Base-by-base conservation (phyloP, 37 sponge, comb jelly and placozoan genomes). In the Diacarnus erythraeanus region DNA sequence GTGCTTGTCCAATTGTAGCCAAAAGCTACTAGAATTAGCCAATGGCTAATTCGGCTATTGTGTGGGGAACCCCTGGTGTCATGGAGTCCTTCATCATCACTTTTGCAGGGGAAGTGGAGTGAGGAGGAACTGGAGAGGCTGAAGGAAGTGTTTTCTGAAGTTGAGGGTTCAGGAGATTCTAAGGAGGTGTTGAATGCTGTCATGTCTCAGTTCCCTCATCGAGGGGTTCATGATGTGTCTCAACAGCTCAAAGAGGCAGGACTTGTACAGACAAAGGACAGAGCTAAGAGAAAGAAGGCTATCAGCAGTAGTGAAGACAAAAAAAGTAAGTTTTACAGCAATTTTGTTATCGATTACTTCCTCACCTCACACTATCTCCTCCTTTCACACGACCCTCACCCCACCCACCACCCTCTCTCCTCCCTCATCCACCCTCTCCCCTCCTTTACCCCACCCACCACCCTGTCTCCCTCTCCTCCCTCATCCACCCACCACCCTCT, bases 61-160 rank as follows among this genome's bases (percentile, higher is more conserved):
- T n/a, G n/a, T n/a, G n/a, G n/a, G 3, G 42, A 2, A 29, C 21
- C 15, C 2, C 47, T 35, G 36, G 42, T 5, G 4, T 3, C 40
- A 29, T 3, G 25, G 30, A 9, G 36, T 42, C 38, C 6, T 40
- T 72, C 47, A 15, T 3, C 25, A 47, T 18, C 57, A 38, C 4
- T 20, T 57, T 25, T 72, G 0, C 54, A 84, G 88, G 83, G 64
- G 42, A 73, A 37, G 69, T 88, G 88, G 88, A 63, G 72, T 35
- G 88, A 88, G 65, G 88, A 88, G 60, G 88, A 88, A 51, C 34
- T 82, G 23, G 6, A 61, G 1, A 18, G 57, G 4, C 78, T 84
- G 2, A 18, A 57, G n/a, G 84, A 83, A 37, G 77, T 69, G 58
- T 77, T 70, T 37, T 22, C 29, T 21, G 68, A 39, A 17, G 66